Evolutionary conservation across 2,888 invertebrate species (phyloP), one percentile per base, ranked within the genome.

Genomic region (Cataglyphis livida): DNA sequence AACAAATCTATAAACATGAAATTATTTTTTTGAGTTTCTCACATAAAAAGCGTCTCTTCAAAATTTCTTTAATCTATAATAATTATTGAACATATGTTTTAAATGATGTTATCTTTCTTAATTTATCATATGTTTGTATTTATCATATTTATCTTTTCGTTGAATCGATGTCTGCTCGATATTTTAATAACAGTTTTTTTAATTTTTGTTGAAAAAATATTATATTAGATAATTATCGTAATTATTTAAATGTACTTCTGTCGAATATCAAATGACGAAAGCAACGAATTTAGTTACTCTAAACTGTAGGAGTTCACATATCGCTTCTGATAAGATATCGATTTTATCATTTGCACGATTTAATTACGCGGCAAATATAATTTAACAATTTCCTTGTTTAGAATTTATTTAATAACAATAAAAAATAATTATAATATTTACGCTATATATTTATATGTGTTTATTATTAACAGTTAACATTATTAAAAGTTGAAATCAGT

Each of bases 261-360:
- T 68, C 3, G 18, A 15, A 15, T 51, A 28, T 18, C 38, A 62
- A n/a, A 59, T 70, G 21, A 78, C 21, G 57, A 41, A 68, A 44
- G 21, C 70, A 57, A 12, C 44, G 21, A 78, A 78, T 78, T 78
- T 70, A 44, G 71, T 59, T 57, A 44, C 28, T 70, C 25, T 44
- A 68, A 68, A 59, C 12, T 21, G 25, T 68, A 59, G 15, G 25
- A 59, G 57, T 32, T 78, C 44, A 44, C 71, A 79, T 79, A 79
- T 71, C 32, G 44, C 10, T 12, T n/a, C 41, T 35, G 78, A 79
- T 79, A 79, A 79, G 78, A 79, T 79, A 79, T 79, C 59, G 78
- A 79, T 79, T 79, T 79, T 71, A 79, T 79, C 78, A 71, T 48
- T 70, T 61, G 59, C 59, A 44, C 44, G 54, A 79, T 70, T 78